Conservation (phyloP, 2,888 invertebrate species). For the Polydrusus cervinus region DNA sequence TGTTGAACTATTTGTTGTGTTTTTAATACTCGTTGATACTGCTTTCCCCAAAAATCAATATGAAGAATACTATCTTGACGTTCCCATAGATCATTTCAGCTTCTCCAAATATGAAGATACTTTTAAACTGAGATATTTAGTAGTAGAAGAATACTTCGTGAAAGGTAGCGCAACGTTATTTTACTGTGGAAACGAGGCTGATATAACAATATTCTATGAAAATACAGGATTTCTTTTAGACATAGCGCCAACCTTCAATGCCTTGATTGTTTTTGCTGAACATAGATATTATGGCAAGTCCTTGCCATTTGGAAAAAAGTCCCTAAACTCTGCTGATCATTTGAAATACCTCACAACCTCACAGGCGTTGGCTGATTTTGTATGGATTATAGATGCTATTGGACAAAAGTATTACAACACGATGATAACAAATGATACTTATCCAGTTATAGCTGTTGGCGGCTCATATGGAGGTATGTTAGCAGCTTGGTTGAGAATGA, state of each 20-base stretch:
- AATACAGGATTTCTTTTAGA: conserved; percentile 97
- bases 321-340: conserved; percentile 77
- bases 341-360: conserved; percentile 89
- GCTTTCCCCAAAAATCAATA: conserved; percentile 50
- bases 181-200: conserved; percentile 97
- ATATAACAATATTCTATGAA: conserved; percentile 89
- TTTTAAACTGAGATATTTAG: conserved; percentile 86
- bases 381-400: conserved; percentile 82
- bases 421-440: conserved; percentile 68
- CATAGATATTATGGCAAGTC: conserved; percentile 96
- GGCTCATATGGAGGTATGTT: conserved; percentile 99
- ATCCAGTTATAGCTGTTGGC: conserved; percentile 86
- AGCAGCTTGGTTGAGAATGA: conserved; percentile 95
- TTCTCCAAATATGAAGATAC: conserved; percentile 78
- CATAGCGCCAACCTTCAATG: conserved; percentile 84
- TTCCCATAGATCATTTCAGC: conserved; percentile 90
- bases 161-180: conserved; percentile 89
- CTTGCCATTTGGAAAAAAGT: conserved; percentile 88
- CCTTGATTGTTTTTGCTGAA: conserved; percentile 92
- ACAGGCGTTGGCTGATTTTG: conserved; percentile 96
- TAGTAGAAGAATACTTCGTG: conserved; percentile 84
- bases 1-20: not conserved
- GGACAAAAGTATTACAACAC: conserved; percentile 62
- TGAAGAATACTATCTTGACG: conserved; percentile 70
- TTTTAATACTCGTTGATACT: not conserved